Evolutionary conservation across 2,113 vertebrate species (phyloP).

Genomic region (Sinosuthora webbiana): DNA sequence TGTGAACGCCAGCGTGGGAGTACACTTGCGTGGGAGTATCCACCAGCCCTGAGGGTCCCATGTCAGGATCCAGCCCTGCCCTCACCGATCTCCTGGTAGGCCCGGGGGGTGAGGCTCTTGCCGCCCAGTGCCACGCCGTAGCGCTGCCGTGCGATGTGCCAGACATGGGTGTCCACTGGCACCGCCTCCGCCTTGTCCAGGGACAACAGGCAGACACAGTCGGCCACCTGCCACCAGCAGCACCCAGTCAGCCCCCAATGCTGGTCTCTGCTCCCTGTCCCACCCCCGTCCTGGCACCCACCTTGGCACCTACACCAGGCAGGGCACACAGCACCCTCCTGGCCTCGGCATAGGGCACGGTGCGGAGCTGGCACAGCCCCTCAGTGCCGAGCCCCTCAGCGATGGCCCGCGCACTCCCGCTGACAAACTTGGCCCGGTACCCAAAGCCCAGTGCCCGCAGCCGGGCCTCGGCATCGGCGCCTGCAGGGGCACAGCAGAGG

Average conservation of each 20-base stretch:
- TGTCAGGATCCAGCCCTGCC: fast-evolving
- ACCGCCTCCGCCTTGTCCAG: conserved; percentile 90
- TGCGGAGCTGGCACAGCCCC: conserved; percentile 83
- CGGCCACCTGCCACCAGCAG: conserved; percentile 81
- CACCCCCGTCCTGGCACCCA: not conserved
- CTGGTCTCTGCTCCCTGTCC: fast-evolving
- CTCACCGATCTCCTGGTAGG: conserved; percentile 87
- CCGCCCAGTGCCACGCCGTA: conserved; percentile 73
- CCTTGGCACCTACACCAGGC: conserved; percentile 92
- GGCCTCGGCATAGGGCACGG: conserved; percentile 78
- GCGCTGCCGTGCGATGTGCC: conserved; percentile 89
- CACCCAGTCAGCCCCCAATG: fast-evolving
- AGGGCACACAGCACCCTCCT: conserved; percentile 80
- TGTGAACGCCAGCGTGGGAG: not conserved
- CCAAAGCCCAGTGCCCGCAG: conserved; percentile 89
- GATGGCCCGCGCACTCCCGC: conserved; percentile 80
- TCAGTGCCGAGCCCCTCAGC: conserved; percentile 64
- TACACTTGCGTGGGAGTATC: fast-evolving
- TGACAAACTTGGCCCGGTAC: conserved; percentile 89
- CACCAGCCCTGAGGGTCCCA: no score
- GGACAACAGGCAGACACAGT: conserved; percentile 93
- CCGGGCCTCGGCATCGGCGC: conserved; percentile 72
- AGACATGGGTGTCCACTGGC: conserved; percentile 91
- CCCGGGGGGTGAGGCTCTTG: conserved; percentile 80
- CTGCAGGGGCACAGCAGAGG: conserved; percentile 35